Conservation (phyloP, 2,113 vertebrate genomes). For the Alouatta palliata region DNA sequence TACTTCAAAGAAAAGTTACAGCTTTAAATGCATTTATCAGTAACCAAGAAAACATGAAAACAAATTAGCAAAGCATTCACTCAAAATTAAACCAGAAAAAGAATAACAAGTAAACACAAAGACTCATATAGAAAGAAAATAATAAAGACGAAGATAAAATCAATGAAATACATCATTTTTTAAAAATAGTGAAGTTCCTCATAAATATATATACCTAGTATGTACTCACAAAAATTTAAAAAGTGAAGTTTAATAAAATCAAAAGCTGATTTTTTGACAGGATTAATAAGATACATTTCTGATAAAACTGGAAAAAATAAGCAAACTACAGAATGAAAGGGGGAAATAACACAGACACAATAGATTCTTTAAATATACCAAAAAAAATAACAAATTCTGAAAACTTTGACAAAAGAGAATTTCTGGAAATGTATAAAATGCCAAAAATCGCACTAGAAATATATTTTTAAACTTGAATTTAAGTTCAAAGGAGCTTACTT, state of each 20-base stretch:
- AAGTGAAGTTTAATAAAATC: conserved; percentile 3
- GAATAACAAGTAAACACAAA: not conserved
- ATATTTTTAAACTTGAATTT: not conserved
- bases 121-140: not conserved
- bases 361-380: not conserved
- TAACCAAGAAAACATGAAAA: conserved; percentile 2
- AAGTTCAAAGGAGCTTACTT: conserved; percentile 6
- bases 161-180: not conserved
- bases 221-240: not conserved
- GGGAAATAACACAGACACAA: not conserved
- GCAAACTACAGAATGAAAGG: not conserved
- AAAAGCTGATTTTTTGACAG: not conserved
- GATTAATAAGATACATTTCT: not conserved
- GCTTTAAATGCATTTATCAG: not conserved
- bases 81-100: conserved; percentile 42
- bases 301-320: conserved; percentile 43
- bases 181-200: no score
- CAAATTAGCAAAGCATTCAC: not conserved
- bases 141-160: not conserved
- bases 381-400: not conserved
- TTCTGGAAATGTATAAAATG: not conserved
- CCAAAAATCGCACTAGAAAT: not conserved
- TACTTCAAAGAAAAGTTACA: not conserved
- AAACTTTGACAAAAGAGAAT: not conserved
- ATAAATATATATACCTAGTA: no score